These are phyloP conservation scores for Centropus unirufus DNA, from an alignment of 2,113 vertebrate species.

Conservation along the genomic window DNA sequence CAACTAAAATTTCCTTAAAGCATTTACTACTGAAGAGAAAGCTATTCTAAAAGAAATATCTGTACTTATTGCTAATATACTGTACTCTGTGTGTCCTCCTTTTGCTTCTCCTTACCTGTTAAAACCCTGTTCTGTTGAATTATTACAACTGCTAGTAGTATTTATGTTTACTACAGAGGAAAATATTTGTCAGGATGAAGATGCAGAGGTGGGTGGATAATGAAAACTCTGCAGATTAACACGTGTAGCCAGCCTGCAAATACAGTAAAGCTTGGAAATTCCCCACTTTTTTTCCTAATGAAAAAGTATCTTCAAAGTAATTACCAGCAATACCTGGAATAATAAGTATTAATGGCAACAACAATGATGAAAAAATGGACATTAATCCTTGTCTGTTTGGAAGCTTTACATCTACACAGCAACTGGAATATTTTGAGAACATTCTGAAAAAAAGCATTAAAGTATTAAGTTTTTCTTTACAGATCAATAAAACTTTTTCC, in stretches of 20 bases:
- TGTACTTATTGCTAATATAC: neutral
- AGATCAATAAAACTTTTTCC: neutral
- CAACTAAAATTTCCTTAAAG: neutral
- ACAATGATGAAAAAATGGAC: neutral
- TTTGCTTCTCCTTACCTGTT: neutral
- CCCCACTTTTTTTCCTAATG: neutral
- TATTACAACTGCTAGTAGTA: neutral
- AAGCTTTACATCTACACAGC: neutral
- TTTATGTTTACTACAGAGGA: neutral
- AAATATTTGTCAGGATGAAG: neutral
- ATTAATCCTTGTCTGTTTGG: neutral
- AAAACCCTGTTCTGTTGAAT: neutral
- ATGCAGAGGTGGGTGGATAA: neutral
- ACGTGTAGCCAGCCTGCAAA: neutral
- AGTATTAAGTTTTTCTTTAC: neutral
- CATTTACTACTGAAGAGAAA: neutral
- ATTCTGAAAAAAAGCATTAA: neutral
- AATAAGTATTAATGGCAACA: neutral
- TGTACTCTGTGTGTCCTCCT: neutral
- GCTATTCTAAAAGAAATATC: neutral
- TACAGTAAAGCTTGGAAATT: neutral
- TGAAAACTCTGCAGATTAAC: neutral
- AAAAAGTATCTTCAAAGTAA: neutral
- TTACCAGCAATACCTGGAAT: neutral
- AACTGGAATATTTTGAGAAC: neutral